These are phyloP conservation scores for Anthoptus insignis DNA, from an alignment of 2,888 invertebrate genomes.

Conservation along the genomic window DNA sequence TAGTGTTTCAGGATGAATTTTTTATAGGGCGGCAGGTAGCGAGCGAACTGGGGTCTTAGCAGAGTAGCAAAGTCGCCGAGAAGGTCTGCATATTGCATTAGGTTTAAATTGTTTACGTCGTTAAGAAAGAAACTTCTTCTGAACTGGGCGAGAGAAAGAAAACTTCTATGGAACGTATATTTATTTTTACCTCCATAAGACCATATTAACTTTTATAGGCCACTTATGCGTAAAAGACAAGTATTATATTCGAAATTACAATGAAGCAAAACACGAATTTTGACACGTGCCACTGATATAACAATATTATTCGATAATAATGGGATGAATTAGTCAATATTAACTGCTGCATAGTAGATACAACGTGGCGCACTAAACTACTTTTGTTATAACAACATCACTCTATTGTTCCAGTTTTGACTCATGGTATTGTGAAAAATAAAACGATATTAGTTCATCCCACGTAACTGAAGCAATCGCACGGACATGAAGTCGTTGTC, in stretches of 20 bases:
- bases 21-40: conserved; percentile 73
- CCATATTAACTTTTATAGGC: conserved; percentile 7
- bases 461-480: background rate
- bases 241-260: no score
- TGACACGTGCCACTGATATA: background rate
- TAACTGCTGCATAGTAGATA: no score
- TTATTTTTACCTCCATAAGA: conserved; percentile 52
- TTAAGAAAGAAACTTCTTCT: conserved; percentile 79
- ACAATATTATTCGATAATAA: no score
- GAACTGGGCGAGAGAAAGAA: conserved; percentile 63
- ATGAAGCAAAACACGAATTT: no score
- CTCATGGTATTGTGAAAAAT: conserved; percentile 4
- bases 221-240: background rate
- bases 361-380: no score
- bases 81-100: conserved; percentile 82
- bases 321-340: no score
- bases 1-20: conserved; percentile 73
- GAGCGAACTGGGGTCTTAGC: conserved; percentile 54
- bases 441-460: conserved; percentile 15
- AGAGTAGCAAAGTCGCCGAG: conserved; percentile 61
- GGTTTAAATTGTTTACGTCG: conserved; percentile 86
- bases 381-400: conserved; percentile 32
- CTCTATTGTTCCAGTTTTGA: conserved; percentile 47
- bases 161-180: conserved; percentile 62
- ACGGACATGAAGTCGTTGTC: conserved; percentile 38